These are phyloP conservation scores for Platyscapa corneri DNA, from an alignment of 1,140 invertebrate genomes.

Conservation along the genomic window DNA sequence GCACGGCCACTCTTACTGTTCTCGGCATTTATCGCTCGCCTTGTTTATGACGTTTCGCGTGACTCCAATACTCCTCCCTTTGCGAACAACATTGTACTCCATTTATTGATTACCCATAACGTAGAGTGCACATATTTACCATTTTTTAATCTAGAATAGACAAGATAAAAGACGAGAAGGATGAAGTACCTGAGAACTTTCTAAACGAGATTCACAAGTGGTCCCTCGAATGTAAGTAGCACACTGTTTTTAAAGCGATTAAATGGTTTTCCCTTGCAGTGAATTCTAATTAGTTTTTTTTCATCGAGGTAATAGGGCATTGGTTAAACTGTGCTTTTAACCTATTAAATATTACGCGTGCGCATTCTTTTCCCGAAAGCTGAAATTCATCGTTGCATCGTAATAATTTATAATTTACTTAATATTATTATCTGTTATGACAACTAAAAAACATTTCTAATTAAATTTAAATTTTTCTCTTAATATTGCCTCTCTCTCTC, in stretches of 20 bases:
- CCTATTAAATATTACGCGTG: background rate
- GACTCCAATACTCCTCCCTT: background rate
- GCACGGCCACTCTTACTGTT: background rate
- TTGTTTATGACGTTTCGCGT: background rate
- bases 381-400: too few relatives aligned
- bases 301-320: background rate
- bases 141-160: constrained; percentile 77
- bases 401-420: too few relatives aligned
- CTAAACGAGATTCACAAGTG: constrained; percentile 90
- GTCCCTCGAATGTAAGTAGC: constrained; percentile 89
- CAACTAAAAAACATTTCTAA: too few relatives aligned
- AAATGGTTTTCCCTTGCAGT: background rate
- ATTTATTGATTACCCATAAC: background rate
- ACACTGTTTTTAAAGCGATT: background rate
- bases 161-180: constrained; percentile 78
- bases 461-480: too few relatives aligned
- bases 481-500: too few relatives aligned
- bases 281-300: background rate
- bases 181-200: constrained; percentile 84
- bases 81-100: background rate
- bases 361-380: background rate
- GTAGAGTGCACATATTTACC: background rate
- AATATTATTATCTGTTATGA: too few relatives aligned
- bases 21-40: background rate
- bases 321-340: background rate